Percentiles rank a stretch among this genome's conserved stretches.
These are phyloP conservation scores for Trichacis sp. DNA, from an alignment of 2,888 invertebrate species.

Conservation along the genomic window DNA sequence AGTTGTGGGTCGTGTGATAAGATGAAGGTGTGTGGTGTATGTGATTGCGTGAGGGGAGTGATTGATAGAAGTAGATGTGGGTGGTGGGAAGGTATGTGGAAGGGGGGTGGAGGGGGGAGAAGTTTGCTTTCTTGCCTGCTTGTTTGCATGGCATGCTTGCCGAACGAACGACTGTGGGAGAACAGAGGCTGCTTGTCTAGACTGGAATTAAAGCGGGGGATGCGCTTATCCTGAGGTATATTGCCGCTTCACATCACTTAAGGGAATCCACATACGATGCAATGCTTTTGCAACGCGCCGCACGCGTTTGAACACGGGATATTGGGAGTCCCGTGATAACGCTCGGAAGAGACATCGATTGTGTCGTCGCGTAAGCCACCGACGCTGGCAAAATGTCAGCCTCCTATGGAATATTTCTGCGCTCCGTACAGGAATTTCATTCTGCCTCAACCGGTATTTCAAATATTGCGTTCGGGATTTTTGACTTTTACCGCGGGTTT, in stretches of 20 bases:
- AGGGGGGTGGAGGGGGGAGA: no score
- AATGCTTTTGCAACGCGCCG: slow-evolving; percentile 28
- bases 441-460: no score
- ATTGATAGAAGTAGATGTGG: slow-evolving; percentile 26
- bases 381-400: neutral
- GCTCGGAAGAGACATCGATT: slow-evolving; percentile 19
- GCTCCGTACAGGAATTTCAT: neutral
- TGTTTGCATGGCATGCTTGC: slow-evolving; percentile 35
- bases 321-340: slow-evolving; percentile 29
- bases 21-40: slow-evolving; percentile 35
- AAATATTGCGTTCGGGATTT: neutral
- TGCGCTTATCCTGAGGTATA: slow-evolving; percentile 45
- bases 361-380: slow-evolving; percentile 6
- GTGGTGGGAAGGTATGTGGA: no score
- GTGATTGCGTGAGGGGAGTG: no score
- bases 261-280: slow-evolving; percentile 35
- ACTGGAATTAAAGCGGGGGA: slow-evolving; percentile 53
- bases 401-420: neutral
- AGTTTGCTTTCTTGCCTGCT: slow-evolving; percentile 32
- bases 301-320: slow-evolving; percentile 26
- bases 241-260: slow-evolving; percentile 36
- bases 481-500: neutral
- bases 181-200: slow-evolving; percentile 54
- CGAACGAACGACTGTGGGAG: slow-evolving; percentile 47
- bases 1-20: slow-evolving; percentile 49